A percentile compares a stretch with the other conserved stretches of the same genome.
Conservation (phyloP, 2,888 invertebrate species). For the Polietes domitor region DNA sequence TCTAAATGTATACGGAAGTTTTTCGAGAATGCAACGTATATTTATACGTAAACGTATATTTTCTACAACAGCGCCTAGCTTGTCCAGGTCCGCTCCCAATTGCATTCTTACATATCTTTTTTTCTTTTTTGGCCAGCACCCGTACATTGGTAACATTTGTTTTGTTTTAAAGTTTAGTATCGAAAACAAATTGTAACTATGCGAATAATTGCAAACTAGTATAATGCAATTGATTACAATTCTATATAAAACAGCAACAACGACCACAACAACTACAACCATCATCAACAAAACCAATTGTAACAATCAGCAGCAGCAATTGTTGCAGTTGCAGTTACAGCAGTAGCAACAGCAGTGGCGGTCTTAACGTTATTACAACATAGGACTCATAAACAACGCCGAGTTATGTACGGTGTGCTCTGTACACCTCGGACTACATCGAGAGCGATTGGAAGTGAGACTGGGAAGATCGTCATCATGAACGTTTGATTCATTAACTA, state of each 20-base stretch:
- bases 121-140: neutral
- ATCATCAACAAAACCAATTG: conserved; percentile 52
- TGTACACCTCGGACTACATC: neutral
- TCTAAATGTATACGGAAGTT: no score
- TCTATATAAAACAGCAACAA: conserved; percentile 29
- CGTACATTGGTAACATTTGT: conserved; percentile 56
- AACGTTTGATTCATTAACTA: conserved; percentile 52
- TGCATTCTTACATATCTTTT: neutral
- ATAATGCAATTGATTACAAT: conserved; percentile 45
- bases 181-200: conserved; percentile 63
- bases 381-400: conserved; percentile 24
- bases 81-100: neutral
- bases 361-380: conserved; percentile 44
- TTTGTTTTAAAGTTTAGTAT: conserved; percentile 58
- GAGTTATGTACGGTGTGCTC: neutral
- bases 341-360: neutral
- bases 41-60: no score
- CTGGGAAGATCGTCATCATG: neutral
- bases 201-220: conserved; percentile 59
- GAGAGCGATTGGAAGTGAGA: neutral
- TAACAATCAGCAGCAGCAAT: conserved; percentile 45
- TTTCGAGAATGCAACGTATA: no score
- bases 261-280: conserved; percentile 10
- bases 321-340: conserved; percentile 4
- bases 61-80: no score